These are phyloP conservation scores for Tylochromis polylepis DNA, from an alignment of 2,113 vertebrate genomes.

Conservation along the genomic window DNA sequence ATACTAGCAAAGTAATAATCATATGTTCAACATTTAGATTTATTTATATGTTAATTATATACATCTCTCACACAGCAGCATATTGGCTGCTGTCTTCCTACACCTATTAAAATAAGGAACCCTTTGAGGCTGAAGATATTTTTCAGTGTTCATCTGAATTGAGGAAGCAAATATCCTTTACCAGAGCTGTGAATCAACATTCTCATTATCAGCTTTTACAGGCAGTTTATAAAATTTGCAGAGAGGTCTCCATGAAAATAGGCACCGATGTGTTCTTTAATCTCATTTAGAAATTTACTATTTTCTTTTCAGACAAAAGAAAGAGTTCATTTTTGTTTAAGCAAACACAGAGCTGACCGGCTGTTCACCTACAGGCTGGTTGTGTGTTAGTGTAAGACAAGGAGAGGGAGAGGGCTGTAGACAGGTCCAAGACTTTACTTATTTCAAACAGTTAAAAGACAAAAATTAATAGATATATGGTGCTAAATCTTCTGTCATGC, in stretches of 20 bases:
- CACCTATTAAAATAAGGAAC: background rate
- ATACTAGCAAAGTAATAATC: background rate
- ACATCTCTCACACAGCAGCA: background rate
- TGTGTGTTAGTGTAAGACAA: background rate
- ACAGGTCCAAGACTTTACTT: background rate
- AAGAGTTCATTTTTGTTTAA: background rate
- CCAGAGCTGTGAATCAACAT: background rate
- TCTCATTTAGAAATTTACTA: background rate
- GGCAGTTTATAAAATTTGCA: background rate
- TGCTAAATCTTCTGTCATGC: background rate
- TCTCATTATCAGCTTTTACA: background rate
- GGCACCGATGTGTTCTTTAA: background rate
- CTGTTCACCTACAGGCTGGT: background rate
- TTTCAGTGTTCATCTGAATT: background rate
- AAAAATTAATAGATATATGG: background rate
- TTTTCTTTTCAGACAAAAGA: background rate
- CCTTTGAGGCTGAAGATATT: background rate
- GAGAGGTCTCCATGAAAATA: background rate
- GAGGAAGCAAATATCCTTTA: background rate
- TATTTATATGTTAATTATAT: background rate
- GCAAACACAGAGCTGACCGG: background rate
- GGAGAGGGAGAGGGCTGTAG: background rate
- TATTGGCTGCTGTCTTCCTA: background rate
- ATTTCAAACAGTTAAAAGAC: background rate
- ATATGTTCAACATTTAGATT: background rate